These are phyloP conservation scores for Laothoe populi DNA, from an alignment of 2,888 invertebrate genomes.

Conservation along the genomic window DNA sequence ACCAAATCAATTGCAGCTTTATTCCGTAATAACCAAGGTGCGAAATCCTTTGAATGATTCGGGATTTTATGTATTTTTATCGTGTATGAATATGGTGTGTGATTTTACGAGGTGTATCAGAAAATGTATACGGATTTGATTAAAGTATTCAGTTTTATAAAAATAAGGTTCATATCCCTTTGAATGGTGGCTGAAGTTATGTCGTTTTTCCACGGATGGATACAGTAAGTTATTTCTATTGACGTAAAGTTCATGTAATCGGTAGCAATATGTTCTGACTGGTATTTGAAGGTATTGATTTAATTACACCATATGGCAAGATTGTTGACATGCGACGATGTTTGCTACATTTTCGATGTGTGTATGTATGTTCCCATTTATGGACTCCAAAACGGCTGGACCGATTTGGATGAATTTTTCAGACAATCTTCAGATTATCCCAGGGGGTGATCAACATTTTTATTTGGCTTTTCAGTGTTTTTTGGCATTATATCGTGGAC, in stretches of 20 bases:
- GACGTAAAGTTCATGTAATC: conserved; percentile 34
- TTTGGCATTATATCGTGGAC: too few relatives aligned
- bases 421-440: too few relatives aligned
- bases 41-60: neutral
- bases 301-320: too few relatives aligned
- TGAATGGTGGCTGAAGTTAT: neutral
- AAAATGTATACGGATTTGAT: neutral
- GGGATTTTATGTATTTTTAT: neutral
- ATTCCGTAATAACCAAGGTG: neutral
- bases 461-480: too few relatives aligned
- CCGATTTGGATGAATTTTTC: too few relatives aligned
- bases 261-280: conserved; percentile 1
- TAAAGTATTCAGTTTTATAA: neutral
- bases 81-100: neutral
- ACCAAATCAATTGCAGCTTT: neutral
- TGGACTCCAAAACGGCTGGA: too few relatives aligned
- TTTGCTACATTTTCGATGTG: too few relatives aligned
- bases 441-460: too few relatives aligned
- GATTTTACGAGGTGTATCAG: neutral
- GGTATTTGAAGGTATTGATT: too few relatives aligned
- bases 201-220: conserved; percentile 21
- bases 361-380: too few relatives aligned
- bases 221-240: conserved; percentile 38
- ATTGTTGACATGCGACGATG: too few relatives aligned
- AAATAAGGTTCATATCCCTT: conserved; percentile 17